These are phyloP conservation scores for Drosophila antonietae DNA, from an alignment of 2,888 invertebrate genomes.

Conservation along the genomic window DNA sequence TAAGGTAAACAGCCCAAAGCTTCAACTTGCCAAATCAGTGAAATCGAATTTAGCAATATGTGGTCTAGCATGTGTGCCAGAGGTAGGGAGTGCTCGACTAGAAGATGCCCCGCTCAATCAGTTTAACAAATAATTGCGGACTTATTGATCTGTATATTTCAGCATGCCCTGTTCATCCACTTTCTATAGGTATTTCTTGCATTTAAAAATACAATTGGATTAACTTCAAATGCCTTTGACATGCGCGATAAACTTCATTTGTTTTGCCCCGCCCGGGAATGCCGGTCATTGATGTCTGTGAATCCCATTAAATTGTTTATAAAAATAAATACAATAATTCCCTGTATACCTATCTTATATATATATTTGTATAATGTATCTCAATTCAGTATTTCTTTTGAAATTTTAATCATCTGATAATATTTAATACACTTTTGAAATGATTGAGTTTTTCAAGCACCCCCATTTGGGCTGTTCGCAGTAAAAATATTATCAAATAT, in stretches of 20 bases:
- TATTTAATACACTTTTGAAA: background rate
- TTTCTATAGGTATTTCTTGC: background rate
- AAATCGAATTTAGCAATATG: background rate
- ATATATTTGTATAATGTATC: background rate
- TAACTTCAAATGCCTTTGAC: background rate
- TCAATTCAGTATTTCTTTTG: background rate
- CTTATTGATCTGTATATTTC: background rate
- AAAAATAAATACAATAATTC: background rate
- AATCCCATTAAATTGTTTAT: background rate
- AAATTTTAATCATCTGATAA: conserved; percentile 45
- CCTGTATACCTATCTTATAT: background rate
- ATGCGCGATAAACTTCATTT: background rate
- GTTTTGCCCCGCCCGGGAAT: background rate
- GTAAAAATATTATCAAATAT: background rate
- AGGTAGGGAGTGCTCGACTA: background rate
- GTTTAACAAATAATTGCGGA: background rate
- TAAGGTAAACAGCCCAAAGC: background rate
- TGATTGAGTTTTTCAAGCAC: background rate
- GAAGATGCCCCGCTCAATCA: too few species aligned
- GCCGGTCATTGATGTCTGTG: background rate
- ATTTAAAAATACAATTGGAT: background rate
- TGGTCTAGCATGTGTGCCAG: background rate
- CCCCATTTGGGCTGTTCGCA: background rate
- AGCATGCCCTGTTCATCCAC: background rate
- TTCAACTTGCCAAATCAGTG: background rate